A percentile compares a stretch with the other conserved stretches of the same genome.
Evolutionary conservation across 2,797 vertebrate genomes (phyloP).

Genomic region (Halcyon chelicuti): DNA sequence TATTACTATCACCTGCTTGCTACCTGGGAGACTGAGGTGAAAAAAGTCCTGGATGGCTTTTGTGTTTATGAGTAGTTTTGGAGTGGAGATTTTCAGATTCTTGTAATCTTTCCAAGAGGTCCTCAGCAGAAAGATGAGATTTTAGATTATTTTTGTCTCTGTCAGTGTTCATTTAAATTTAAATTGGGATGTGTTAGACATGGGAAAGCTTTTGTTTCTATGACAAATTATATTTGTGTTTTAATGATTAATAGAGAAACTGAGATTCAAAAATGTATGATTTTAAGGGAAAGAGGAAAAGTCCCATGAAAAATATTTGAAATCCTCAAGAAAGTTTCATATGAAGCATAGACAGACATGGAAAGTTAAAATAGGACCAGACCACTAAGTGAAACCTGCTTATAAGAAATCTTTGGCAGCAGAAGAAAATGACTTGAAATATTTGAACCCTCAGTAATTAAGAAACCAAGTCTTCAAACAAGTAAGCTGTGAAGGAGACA

Average conservation of each 20-base stretch:
- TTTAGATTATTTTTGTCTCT: conserved; percentile 8
- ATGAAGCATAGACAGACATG: not conserved
- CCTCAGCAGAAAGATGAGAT: not conserved
- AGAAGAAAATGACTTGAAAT: not conserved
- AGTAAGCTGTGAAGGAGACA: not conserved
- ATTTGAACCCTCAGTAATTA: conserved; percentile 8
- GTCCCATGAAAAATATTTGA: not conserved
- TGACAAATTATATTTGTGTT: not conserved
- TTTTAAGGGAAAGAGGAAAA: not conserved
- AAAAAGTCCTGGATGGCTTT: not conserved
- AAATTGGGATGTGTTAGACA: not conserved
- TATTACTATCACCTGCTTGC: not conserved
- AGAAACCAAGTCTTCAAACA: not conserved
- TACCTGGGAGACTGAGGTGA: not conserved
- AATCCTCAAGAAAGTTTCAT: not conserved
- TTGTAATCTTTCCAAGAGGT: not conserved
- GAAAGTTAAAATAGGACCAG: not conserved
- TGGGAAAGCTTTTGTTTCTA: not conserved
- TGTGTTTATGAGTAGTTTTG: not conserved
- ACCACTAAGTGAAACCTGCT: not conserved
- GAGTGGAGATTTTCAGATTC: not conserved
- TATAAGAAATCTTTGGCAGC: not conserved
- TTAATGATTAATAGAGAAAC: not conserved
- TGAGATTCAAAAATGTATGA: not conserved
- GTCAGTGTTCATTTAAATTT: not conserved